These are phyloP conservation scores for Ylistrum balloti DNA, from an alignment of 1,140 invertebrate species.

Conservation along the genomic window DNA sequence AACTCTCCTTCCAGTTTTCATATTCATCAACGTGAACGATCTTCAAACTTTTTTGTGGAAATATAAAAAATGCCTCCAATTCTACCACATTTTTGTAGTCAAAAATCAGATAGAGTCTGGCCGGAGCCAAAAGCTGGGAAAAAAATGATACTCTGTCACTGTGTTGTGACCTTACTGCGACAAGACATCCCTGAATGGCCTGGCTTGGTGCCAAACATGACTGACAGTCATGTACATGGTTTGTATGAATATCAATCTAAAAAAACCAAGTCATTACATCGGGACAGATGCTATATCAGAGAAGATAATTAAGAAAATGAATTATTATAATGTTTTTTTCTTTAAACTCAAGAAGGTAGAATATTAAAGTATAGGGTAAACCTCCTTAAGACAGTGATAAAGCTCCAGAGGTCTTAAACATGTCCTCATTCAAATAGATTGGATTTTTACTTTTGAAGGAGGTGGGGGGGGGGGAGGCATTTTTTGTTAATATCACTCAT, in stretches of 20 bases:
- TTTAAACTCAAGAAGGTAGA: background rate
- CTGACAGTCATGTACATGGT: background rate
- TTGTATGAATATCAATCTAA: slow-evolving; percentile 22
- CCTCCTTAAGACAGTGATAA: background rate
- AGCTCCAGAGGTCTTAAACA: background rate
- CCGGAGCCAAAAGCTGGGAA: background rate
- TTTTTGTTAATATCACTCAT: background rate
- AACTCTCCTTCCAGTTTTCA: background rate
- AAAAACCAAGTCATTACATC: background rate
- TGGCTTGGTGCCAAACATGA: background rate
- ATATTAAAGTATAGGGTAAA: background rate
- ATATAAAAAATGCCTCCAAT: background rate
- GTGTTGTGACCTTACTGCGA: background rate
- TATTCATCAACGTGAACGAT: slow-evolving; percentile 21
- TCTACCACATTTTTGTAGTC: background rate
- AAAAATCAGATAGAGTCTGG: background rate
- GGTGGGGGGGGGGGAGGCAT: background rate
- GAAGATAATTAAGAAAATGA: slow-evolving; percentile 7
- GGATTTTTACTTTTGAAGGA: too few species aligned
- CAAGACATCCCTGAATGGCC: background rate
- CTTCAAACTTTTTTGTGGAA: background rate
- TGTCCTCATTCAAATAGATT: background rate
- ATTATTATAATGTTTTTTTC: background rate
- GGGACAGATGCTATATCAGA: background rate
- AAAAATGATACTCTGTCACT: slow-evolving; percentile 2